phyloP scores from a whole-genome alignment of 2,797 vertebrate genomes.

The Sebastes umbrosus region DNA sequence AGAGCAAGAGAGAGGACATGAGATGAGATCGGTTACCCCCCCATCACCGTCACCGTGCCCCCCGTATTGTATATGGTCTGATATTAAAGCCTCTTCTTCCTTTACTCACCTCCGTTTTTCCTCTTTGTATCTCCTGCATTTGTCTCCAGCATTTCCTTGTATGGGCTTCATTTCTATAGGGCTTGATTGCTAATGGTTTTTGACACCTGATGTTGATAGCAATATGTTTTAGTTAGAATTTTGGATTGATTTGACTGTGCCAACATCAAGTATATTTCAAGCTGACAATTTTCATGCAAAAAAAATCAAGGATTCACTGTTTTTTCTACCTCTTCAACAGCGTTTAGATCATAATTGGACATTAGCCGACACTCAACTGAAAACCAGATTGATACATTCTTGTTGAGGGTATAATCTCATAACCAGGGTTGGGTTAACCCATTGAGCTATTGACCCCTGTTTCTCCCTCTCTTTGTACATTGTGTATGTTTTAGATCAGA shows the following conservation, averaged over 20 bases:
- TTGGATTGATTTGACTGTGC: background rate
- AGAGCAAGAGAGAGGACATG: constrained; percentile 74
- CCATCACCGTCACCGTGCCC: constrained; percentile 34
- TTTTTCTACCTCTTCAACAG: background rate
- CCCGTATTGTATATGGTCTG: constrained; percentile 24
- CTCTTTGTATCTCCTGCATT: background rate
- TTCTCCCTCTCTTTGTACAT: background rate
- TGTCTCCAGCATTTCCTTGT: constrained; percentile 14
- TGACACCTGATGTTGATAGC: background rate
- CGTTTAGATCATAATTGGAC: background rate
- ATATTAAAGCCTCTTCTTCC: constrained; percentile 36
- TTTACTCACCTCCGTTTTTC: constrained; percentile 4
- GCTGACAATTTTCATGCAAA: background rate
- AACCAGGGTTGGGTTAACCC: background rate
- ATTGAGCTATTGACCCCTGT: background rate
- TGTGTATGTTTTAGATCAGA: background rate
- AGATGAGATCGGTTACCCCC: constrained; percentile 70
- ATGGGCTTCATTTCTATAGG: background rate
- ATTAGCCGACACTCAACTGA: background rate
- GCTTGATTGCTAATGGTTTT: background rate
- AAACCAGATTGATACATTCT: background rate
- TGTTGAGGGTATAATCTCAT: background rate
- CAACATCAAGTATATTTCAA: background rate
- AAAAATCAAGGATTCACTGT: background rate
- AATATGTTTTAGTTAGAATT: background rate